Percentiles rank a stretch among this genome's conserved stretches.
phyloP scores from a whole-genome alignment of 1,140 invertebrate species.

The Drosophila pectinifera region DNA sequence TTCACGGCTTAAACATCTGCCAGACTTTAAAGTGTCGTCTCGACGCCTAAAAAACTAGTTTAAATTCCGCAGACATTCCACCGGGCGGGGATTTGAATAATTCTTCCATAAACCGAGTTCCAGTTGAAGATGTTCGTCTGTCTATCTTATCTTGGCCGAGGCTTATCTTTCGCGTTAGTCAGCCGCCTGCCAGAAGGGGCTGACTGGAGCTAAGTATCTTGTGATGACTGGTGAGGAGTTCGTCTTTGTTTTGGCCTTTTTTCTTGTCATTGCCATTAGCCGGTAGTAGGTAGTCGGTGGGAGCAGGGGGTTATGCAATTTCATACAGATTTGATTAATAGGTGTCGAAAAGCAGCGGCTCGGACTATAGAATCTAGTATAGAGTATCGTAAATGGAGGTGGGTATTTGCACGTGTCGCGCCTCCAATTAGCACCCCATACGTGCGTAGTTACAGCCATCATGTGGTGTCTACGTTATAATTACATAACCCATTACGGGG shows the following conservation, averaged over 20 bases:
- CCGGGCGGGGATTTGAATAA: constrained; percentile 17
- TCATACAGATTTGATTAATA: constrained; percentile 49
- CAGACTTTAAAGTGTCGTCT: constrained; percentile 5
- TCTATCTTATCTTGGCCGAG: constrained; percentile 31
- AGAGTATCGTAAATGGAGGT: neutral
- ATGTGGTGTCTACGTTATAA: constrained; percentile 42
- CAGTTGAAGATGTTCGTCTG: neutral
- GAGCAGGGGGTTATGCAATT: constrained; percentile 18
- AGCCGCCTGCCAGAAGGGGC: constrained; percentile 26
- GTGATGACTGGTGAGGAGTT: constrained; percentile 32
- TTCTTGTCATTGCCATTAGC: constrained; percentile 42
- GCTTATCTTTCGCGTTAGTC: constrained; percentile 44
- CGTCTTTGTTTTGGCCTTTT: constrained; percentile 30
- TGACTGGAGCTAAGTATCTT: constrained; percentile 31
- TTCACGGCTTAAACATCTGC: no score
- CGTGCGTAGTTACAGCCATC: constrained; percentile 29
- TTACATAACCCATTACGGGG: constrained; percentile 40
- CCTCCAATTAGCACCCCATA: constrained; percentile 44
- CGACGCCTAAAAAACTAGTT: constrained; percentile 21
- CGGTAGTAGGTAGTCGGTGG: neutral
- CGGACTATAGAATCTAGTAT: neutral
- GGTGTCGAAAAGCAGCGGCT: neutral
- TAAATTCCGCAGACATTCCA: constrained; percentile 5
- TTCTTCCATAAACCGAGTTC: constrained; percentile 13
- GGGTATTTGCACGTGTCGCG: constrained; percentile 32